A percentile compares a stretch with the other conserved stretches of the same genome.
These are phyloP conservation scores for Catocala sponsa DNA, from an alignment of 2,888 invertebrate species.

Conservation along the genomic window DNA sequence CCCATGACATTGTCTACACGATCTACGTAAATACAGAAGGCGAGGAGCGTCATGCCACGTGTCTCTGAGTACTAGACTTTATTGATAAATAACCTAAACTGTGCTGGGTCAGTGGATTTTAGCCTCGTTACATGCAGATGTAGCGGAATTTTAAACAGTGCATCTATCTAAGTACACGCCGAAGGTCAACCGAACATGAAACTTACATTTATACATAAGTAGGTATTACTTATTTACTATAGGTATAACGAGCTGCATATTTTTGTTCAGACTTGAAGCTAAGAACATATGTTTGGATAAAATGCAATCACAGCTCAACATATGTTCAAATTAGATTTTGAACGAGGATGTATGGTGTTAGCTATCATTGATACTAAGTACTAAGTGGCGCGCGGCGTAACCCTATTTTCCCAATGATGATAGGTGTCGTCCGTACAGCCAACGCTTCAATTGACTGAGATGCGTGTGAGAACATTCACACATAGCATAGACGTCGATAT, in stretches of 20 bases:
- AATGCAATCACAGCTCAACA: background rate
- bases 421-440: constrained; percentile 59
- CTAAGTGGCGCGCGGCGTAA: constrained; percentile 22
- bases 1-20: constrained; percentile 27
- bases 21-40: constrained; percentile 28
- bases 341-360: constrained; percentile 11
- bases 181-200: constrained; percentile 17
- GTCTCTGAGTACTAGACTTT: constrained; percentile 8
- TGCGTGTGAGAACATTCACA: constrained; percentile 41
- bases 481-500: constrained; percentile 4
- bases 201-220: background rate
- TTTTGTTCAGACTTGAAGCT: background rate
- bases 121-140: constrained; percentile 2
- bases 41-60: constrained; percentile 23
- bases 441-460: constrained; percentile 64
- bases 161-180: constrained; percentile 7
- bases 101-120: constrained; percentile 33
- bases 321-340: constrained; percentile 1
- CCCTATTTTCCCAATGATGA: constrained; percentile 46
- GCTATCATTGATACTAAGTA: constrained; percentile 12
- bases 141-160: background rate
- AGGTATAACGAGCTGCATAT: background rate
- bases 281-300: background rate
- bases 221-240: background rate
- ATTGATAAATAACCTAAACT: constrained; percentile 25